phyloP scores from a whole-genome alignment of 1,140 invertebrate species.

The Heliothis virescens region DNA sequence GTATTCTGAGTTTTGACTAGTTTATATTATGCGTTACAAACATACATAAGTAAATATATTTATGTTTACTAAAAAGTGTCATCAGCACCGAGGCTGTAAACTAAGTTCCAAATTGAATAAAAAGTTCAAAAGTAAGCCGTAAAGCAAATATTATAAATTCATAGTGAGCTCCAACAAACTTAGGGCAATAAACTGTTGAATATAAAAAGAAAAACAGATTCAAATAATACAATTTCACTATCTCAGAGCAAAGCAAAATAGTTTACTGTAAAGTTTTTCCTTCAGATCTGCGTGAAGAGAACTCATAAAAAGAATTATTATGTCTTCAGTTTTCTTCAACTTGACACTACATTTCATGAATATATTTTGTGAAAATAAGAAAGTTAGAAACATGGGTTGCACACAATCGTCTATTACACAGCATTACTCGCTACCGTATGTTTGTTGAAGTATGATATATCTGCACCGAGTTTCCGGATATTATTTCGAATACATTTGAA shows the following conservation, averaged over 20 bases:
- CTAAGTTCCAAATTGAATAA: background rate
- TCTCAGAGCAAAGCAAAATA: slow-evolving; percentile 26
- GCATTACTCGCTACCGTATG: slow-evolving; percentile 19
- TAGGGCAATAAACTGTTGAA: slow-evolving; percentile 30
- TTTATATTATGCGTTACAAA: background rate
- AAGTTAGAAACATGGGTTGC: slow-evolving; percentile 7
- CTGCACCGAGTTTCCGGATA: background rate
- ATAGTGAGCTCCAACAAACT: slow-evolving; percentile 20
- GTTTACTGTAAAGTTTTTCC: slow-evolving; percentile 26
- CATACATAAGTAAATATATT: no score
- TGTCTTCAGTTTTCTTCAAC: slow-evolving; percentile 25
- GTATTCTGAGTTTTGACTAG: no score
- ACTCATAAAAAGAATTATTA: slow-evolving; percentile 40
- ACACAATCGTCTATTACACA: slow-evolving; percentile 17
- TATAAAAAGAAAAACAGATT: slow-evolving; percentile 31
- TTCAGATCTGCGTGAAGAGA: slow-evolving; percentile 19
- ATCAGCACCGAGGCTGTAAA: background rate
- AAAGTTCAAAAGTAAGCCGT: slow-evolving; percentile 15
- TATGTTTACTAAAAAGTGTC: background rate
- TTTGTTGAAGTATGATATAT: slow-evolving; percentile 18
- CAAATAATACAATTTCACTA: slow-evolving; percentile 23
- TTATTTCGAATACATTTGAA: slow-evolving; percentile 34
- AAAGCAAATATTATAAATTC: slow-evolving; percentile 23
- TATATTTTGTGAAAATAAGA: slow-evolving; percentile 17
- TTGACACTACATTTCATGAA: slow-evolving; percentile 36